Percentiles rank a stretch among this genome's conserved stretches.
phyloP scores from a whole-genome alignment of 1,140 invertebrate genomes.

The Venturia canescens region DNA sequence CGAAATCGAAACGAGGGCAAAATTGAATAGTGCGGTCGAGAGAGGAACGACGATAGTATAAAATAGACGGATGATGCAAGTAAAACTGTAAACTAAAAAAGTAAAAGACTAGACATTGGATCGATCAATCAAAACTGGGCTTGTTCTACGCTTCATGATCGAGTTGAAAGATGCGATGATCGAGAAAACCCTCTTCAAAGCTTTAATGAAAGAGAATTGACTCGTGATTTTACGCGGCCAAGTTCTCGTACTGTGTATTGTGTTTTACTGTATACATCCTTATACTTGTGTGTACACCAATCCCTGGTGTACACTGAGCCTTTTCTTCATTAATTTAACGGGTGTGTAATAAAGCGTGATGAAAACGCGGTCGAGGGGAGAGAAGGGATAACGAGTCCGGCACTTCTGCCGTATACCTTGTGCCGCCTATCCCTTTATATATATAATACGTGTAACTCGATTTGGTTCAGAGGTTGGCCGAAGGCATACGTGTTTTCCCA shows the following conservation, averaged over 20 bases:
- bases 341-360: conserved; percentile 44
- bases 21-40: background rate
- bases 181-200: conserved; percentile 2
- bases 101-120: conserved; percentile 8
- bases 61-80: background rate
- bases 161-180: conserved; percentile 13
- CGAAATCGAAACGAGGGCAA: background rate
- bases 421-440: background rate
- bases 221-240: conserved; percentile 35
- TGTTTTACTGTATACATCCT: background rate
- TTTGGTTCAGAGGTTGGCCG: background rate
- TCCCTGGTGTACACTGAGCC: conserved; percentile 33
- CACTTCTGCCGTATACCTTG: background rate
- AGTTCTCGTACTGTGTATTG: background rate
- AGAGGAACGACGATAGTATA: background rate
- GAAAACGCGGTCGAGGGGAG: conserved; percentile 40
- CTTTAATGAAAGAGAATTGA: conserved; percentile 38
- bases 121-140: conserved; percentile 29
- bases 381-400: conserved; percentile 10
- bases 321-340: conserved; percentile 47
- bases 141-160: conserved; percentile 21
- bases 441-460: background rate
- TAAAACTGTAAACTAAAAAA: too few species aligned
- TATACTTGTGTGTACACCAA: conserved; percentile 31
- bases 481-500: conserved; percentile 49